Evolutionary conservation across 2,888 invertebrate genomes (phyloP).

Genomic region (Erpobdella octoculata): DNA sequence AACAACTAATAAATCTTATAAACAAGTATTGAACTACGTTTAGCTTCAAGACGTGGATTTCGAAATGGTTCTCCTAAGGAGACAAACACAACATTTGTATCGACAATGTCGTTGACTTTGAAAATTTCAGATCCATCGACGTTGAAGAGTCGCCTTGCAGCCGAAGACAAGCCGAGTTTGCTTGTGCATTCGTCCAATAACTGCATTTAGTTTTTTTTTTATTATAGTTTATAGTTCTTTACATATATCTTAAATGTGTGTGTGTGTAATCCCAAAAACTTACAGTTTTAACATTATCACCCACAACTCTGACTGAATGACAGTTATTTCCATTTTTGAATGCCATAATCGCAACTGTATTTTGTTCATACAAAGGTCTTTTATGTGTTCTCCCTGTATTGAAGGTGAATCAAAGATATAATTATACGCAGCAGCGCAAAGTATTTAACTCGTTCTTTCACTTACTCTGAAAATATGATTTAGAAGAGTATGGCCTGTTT

Average conservation of each 20-base stretch:
- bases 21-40: slow-evolving; percentile 34
- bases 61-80: slow-evolving; percentile 49
- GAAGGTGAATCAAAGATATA: no score
- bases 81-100: slow-evolving; percentile 46
- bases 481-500: no score
- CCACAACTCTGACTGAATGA: slow-evolving; percentile 44
- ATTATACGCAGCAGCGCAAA: no score
- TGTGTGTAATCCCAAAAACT: background rate
- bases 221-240: no score
- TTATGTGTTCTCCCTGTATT: no score
- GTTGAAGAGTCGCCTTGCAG: slow-evolving; percentile 49
- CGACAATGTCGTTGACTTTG: slow-evolving; percentile 43
- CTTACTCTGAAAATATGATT: no score
- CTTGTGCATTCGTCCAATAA: slow-evolving; percentile 49
- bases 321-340: slow-evolving; percentile 48
- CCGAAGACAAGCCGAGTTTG: slow-evolving; percentile 46
- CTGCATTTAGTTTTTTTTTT: no score
- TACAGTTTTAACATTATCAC: slow-evolving; percentile 44
- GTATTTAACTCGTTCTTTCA: no score
- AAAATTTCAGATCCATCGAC: slow-evolving; percentile 49
- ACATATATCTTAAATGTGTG: no score
- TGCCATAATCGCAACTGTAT: slow-evolving; percentile 42
- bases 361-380: background rate
- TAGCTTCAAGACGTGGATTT: slow-evolving; percentile 44
- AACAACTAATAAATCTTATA: background rate